phyloP scores from a whole-genome alignment of 2,888 invertebrate genomes.

The Netelia melanura region DNA sequence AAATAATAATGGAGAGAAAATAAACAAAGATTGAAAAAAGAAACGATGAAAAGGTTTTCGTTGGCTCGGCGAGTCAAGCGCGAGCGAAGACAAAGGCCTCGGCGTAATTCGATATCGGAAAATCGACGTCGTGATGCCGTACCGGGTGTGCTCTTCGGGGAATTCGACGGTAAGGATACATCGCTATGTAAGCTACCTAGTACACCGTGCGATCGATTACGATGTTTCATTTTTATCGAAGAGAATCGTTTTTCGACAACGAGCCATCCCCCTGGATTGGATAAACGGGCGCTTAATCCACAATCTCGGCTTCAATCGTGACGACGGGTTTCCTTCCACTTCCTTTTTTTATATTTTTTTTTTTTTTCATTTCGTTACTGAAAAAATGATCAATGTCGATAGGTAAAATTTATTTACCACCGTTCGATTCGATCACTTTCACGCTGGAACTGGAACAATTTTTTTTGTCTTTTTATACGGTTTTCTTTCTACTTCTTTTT shows the following conservation, averaged over 20 bases:
- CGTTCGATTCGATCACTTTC: too few species aligned
- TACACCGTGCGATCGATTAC: constrained; percentile 46
- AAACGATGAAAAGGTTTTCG: constrained; percentile 50
- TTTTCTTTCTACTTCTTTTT: too few species aligned
- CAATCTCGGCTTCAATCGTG: too few species aligned
- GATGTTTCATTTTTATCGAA: constrained; percentile 39
- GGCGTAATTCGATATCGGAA: constrained; percentile 60
- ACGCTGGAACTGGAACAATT: too few species aligned
- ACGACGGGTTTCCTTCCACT: too few species aligned
- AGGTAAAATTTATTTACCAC: too few species aligned
- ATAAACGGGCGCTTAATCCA: not conserved
- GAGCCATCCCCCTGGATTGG: constrained; percentile 9
- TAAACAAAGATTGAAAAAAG: constrained; percentile 14
- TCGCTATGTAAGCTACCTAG: constrained; percentile 40
- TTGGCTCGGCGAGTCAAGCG: constrained; percentile 35
- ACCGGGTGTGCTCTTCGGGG: constrained; percentile 32
- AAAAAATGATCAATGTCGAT: too few species aligned
- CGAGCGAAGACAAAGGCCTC: constrained; percentile 47
- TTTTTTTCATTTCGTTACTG: too few species aligned
- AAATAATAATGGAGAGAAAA: not conserved
- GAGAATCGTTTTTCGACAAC: constrained; percentile 25
- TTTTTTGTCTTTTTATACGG: too few species aligned
- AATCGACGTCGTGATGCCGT: constrained; percentile 53
- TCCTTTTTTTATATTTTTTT: too few species aligned
- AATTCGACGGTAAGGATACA: constrained; percentile 58